Conservation (phyloP, 2,113 vertebrate species). For the Lamprotornis superbus region DNA sequence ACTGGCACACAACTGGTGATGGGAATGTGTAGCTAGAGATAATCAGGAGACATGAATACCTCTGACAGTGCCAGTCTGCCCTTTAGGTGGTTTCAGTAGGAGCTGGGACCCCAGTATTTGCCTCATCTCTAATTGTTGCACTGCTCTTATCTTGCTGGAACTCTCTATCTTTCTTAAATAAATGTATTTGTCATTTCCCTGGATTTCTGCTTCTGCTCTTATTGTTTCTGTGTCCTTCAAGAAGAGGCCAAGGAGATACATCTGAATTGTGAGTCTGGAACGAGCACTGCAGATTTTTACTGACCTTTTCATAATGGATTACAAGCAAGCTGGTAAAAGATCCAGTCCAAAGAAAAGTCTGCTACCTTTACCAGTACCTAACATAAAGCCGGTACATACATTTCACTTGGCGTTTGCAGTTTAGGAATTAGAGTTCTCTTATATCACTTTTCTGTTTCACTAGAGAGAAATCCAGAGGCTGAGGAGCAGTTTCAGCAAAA, state of each 20-base stretch:
- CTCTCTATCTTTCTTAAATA: neutral
- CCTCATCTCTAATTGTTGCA: neutral
- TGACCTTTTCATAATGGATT: conserved; percentile 21
- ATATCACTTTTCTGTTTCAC: neutral
- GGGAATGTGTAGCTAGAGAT: neutral
- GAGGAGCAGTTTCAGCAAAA: neutral
- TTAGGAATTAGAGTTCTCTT: neutral
- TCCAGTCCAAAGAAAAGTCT: neutral
- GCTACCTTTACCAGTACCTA: neutral
- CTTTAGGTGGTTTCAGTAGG: neutral
- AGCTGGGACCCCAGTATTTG: neutral
- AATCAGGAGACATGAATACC: neutral
- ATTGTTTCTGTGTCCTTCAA: neutral
- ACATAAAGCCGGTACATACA: neutral
- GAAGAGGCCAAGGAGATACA: neutral
- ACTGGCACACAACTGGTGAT: neutral
- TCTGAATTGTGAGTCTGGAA: neutral
- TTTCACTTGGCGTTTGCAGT: neutral
- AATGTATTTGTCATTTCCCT: neutral
- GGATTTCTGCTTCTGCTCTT: neutral
- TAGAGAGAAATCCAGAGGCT: neutral
- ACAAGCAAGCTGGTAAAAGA: neutral
- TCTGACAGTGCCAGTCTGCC: neutral
- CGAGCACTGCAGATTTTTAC: neutral
- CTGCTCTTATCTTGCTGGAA: neutral